Conservation (phyloP, 2,888 invertebrate genomes). For the Furcula furcula region DNA sequence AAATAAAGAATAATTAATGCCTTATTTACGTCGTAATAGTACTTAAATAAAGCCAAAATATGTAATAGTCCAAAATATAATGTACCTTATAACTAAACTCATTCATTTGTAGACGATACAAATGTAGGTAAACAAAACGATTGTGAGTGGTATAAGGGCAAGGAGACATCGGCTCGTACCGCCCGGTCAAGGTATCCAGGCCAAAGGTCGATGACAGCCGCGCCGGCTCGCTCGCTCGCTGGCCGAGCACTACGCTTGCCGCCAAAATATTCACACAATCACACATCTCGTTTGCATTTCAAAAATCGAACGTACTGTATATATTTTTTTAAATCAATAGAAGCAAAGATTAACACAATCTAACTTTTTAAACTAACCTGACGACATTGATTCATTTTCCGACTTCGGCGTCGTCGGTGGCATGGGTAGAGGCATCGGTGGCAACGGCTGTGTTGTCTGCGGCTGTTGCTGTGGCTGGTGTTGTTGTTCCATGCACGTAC, state of each 20-base stretch:
- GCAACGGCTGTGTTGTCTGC: conserved; percentile 78
- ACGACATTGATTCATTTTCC: conserved; percentile 78
- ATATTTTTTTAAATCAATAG: neutral
- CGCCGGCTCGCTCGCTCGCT: conserved; percentile 37
- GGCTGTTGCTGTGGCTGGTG: conserved; percentile 72
- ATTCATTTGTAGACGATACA: neutral
- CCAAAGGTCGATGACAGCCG: conserved; percentile 79
- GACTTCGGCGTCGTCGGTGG: conserved; percentile 78
- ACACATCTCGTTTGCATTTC: conserved; percentile 8
- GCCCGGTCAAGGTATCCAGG: conserved; percentile 80
- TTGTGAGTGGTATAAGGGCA: conserved; percentile 62
- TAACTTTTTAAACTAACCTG: conserved; percentile 58
- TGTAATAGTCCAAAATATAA: no score
- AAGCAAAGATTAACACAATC: neutral
- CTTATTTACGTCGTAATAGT: no score
- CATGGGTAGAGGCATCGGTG: conserved; percentile 76
- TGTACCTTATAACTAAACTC: neutral
- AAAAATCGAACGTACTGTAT: neutral
- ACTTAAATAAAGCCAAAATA: no score
- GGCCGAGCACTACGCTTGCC: conserved; percentile 46
- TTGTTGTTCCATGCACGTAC: conserved; percentile 77
- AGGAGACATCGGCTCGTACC: conserved; percentile 64
- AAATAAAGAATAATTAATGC: no score
- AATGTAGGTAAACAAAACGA: conserved; percentile 65
- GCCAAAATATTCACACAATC: conserved; percentile 50